Evolutionary conservation across 2,797 vertebrate genomes (phyloP).

Genomic region (Amphiprion clarkii): DNA sequence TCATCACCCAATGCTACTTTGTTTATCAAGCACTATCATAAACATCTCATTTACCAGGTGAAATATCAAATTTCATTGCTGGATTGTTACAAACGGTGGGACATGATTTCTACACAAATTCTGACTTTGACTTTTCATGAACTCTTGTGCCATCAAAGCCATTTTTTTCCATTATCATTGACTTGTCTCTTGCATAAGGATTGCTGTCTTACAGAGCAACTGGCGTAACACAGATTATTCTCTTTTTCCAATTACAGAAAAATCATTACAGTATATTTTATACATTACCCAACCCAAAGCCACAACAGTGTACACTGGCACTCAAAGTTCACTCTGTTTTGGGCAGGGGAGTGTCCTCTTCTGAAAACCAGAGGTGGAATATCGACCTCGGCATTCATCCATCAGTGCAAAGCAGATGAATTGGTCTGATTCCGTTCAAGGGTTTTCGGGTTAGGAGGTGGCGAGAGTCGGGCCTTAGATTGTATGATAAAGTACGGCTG

Average conservation of each 20-base stretch:
- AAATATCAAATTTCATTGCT: neutral
- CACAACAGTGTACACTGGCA: constrained; percentile 15
- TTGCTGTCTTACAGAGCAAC: neutral
- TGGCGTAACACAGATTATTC: neutral
- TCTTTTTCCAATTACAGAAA: constrained; percentile 34
- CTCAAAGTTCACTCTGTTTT: constrained; percentile 60
- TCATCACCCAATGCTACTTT: too few species aligned
- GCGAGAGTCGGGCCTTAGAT: constrained; percentile 47
- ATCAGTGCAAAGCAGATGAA: constrained; percentile 77
- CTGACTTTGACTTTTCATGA: neutral
- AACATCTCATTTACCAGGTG: neutral
- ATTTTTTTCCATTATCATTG: too few species aligned
- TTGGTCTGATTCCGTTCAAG: constrained; percentile 62
- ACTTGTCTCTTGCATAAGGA: neutral
- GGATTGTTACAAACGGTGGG: neutral
- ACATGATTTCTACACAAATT: neutral
- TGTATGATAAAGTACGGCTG: constrained; percentile 71
- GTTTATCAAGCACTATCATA: neutral
- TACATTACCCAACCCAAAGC: constrained; percentile 4
- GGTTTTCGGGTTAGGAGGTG: constrained; percentile 20
- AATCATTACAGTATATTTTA: constrained; percentile 12
- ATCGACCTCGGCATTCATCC: constrained; percentile 71
- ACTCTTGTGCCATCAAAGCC: neutral
- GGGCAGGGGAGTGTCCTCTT: constrained; percentile 57
- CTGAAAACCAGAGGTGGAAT: constrained; percentile 59